A percentile compares a stretch with the other conserved stretches of the same genome.
Conservation (phyloP, 2,888 invertebrate species). For the Chirona hameri region DNA sequence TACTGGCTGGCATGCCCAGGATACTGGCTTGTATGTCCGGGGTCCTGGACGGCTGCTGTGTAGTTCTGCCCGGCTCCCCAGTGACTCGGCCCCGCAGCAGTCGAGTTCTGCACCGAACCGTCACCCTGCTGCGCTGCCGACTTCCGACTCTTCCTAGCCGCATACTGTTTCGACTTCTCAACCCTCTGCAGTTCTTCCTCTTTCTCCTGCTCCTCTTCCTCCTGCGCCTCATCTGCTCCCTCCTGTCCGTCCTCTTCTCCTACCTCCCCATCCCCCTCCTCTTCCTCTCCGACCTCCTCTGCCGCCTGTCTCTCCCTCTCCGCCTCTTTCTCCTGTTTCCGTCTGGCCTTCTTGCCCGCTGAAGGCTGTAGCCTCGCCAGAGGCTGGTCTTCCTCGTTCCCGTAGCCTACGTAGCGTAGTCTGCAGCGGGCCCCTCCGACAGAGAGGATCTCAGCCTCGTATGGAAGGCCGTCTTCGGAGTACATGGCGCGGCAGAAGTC, state of each 20-base stretch:
- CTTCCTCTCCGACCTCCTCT: not conserved
- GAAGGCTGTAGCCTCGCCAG: slow-evolving; percentile 38
- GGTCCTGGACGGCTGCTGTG: too few relatives aligned
- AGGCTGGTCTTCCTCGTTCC: slow-evolving; percentile 40
- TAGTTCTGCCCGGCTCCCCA: too few relatives aligned
- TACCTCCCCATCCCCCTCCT: not conserved
- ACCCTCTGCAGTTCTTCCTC: too few relatives aligned
- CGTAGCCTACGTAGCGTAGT: slow-evolving; percentile 43
- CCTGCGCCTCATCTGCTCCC: slow-evolving; percentile 27
- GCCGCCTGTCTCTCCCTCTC: not conserved
- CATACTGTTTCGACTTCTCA: not conserved
- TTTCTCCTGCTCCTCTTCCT: not conserved
- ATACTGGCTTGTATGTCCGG: too few relatives aligned
- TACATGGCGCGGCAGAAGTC: slow-evolving; percentile 35
- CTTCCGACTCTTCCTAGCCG: not conserved
- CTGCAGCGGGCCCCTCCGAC: slow-evolving; percentile 37
- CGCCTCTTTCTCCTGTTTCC: slow-evolving; percentile 35
- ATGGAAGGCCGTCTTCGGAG: slow-evolving; percentile 39
- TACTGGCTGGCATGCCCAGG: too few relatives aligned
- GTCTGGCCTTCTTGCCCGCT: slow-evolving; percentile 38
- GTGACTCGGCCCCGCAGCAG: too few relatives aligned
- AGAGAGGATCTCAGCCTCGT: slow-evolving; percentile 41
- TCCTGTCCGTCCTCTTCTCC: not conserved
- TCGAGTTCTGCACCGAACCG: not conserved
- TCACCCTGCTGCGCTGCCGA: not conserved